Evolutionary conservation across 30 jellyfish, hydroid and myxozoan genomes (phyloP), one percentile per base, ranked within the genome.

Genomic region (Nemopilema nomurai): DNA sequence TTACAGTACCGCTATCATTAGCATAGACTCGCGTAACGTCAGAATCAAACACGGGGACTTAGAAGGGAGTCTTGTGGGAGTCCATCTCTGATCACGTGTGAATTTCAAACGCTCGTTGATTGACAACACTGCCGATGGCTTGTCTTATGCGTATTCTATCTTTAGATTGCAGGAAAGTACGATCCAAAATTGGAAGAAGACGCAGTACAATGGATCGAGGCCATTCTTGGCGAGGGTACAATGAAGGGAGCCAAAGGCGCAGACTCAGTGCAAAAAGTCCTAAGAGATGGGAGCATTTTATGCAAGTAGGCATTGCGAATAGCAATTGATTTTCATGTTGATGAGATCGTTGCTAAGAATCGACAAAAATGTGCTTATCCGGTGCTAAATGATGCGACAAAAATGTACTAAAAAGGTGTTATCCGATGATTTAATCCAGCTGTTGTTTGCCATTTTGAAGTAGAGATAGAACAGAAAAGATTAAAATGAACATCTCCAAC

Each of bases 241-340:
- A 80, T 81, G 90, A 72, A 89, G 31, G 97, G 93, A n/a, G 88
- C 85, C 6, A 64, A 53, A 25, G 97, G 97, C 13, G 88, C 97
- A 0, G 88, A 89, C 23, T 86, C 53, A 51, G 97, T 91, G 19
- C 93, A 85, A 62, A 72, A 91, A 72, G 88, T 69, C 0, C 50
- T 91, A 51, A 84, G 79, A 79, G 96, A 85, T 64, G 97, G 97
- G 16, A 27, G 74, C 65, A 68, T 83, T 62, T 49, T 91, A 49
- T 85, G 97, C 96, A 70, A 51, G 96, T 87, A 87, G 18, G 87
- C 18, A 4, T n/a, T 63, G 29, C 27, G 18, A 63, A 63, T 24
- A 24, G 72, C n/a, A 63, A 63, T 3, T 63, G 29, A 6, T 19
- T 63, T 51, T 62, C 71, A 0, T 4, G 23, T 6, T 9, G 72